Conservation (phyloP, 35 echinoderm and acorn worm genomes). For the Ophioderma brevispina region DNA sequence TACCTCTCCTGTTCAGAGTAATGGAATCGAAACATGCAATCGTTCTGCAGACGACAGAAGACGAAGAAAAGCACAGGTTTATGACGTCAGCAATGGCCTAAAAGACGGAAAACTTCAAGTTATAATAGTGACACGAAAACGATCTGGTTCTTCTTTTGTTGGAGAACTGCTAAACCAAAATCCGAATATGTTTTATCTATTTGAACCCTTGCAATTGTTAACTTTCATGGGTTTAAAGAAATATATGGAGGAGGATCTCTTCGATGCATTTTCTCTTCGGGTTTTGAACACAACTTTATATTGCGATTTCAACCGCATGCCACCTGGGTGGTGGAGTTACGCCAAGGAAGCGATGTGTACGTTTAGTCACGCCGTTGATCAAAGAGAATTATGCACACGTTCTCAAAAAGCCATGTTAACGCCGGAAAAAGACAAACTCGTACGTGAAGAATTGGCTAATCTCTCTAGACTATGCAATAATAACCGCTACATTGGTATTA, state of each 20-base stretch:
- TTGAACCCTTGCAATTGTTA: constrained; percentile 65
- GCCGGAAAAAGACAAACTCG: constrained; percentile 14
- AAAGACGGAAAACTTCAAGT: not conserved
- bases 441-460: not conserved
- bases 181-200: constrained; percentile 77
- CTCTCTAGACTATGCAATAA: constrained; percentile 26
- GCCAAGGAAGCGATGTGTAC: not conserved
- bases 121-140: constrained; percentile 64
- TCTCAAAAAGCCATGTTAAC: not conserved
- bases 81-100: too few species aligned
- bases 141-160: constrained; percentile 91
- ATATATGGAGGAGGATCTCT: not conserved
- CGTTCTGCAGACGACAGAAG: too few species aligned
- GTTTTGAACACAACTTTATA: not conserved
- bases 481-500: constrained; percentile 46
- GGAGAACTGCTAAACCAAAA: constrained; percentile 90
- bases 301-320: not conserved
- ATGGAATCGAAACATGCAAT: too few species aligned
- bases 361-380: not conserved
- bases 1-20: too few species aligned
- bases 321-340: not conserved
- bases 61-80: too few species aligned
- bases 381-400: not conserved
- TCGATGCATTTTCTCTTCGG: constrained; percentile 21
- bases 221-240: constrained; percentile 23